Conservation (phyloP, 2,113 vertebrate genomes). For the Rattus rattus region DNA sequence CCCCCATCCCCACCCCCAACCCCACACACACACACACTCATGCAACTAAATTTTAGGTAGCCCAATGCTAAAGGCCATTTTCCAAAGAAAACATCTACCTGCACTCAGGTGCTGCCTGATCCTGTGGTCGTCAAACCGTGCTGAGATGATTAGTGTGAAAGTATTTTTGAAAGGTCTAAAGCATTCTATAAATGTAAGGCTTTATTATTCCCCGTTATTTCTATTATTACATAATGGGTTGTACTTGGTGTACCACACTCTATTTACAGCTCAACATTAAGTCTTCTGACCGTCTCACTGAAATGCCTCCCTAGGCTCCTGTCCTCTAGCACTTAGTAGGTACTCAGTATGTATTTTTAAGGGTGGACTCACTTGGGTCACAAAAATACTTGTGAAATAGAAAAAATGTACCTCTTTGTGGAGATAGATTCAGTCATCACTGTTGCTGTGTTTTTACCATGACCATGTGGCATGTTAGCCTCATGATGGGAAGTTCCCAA, state of each 20-base stretch:
- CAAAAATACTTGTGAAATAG: not conserved
- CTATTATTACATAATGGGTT: not conserved
- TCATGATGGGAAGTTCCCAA: not conserved
- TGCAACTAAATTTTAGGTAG: not conserved
- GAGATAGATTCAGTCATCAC: not conserved
- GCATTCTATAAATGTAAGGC: slow-evolving; percentile 71
- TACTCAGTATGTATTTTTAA: not conserved
- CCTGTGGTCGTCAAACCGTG: not conserved
- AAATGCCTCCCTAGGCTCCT: not conserved
- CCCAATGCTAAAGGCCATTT: slow-evolving; percentile 53
- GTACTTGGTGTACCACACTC: not conserved
- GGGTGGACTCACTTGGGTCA: not conserved
- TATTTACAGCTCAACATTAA: not conserved
- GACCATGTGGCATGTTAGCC: not conserved
- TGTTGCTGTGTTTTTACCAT: not conserved
- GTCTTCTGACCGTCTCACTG: not conserved
- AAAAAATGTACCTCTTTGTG: not conserved
- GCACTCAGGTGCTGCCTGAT: slow-evolving; percentile 60
- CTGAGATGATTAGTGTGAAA: slow-evolving; percentile 67
- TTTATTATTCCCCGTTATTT: slow-evolving; percentile 65
- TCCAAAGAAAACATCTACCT: slow-evolving; percentile 69
- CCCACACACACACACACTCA: not conserved
- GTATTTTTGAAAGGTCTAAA: slow-evolving; percentile 64
- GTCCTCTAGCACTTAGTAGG: slow-evolving; percentile 36
- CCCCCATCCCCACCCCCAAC: too few relatives aligned